Evolutionary conservation across 2,797 vertebrate genomes (phyloP), one percentile per base, ranked within the genome.

Genomic region (Enteromius unitaeniatus): DNA sequence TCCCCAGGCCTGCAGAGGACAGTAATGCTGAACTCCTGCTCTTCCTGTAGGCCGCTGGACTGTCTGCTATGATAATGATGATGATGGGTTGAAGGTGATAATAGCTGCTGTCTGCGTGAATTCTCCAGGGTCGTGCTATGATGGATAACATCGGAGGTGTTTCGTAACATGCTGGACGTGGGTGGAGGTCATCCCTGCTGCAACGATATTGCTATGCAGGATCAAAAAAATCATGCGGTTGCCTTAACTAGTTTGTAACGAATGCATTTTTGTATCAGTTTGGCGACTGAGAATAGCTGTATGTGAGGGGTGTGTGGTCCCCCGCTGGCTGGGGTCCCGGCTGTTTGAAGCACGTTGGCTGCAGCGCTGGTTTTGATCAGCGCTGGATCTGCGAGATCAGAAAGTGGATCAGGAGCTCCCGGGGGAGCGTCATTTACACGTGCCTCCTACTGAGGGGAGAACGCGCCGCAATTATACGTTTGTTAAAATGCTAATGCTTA

Each of bases 381-480:
- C 86, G 90, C 88, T 90, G 92, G 93, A 90, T 93, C 89, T 91
- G 85, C 88, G 89, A 91, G 92, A 94, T 94, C 93, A 94, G 92
- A 93, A 93, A 94, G 92, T 94, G 93, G 92, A 94, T 94, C 93
- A 94, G 88, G 92, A 90, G 85, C 92, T 93, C 93, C 92, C 91
- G 3, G 88, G 93, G 91, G 93, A 93, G 90, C 76, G 89, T 87
- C 93, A 91, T 93, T 94, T 94, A 95, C 45, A 91, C 88, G 90
- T 88, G 92, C 91, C 92, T 92, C 91, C 92, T 91, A 90, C 91
- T 60, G 88, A 90, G 91, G 91, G 92, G 90, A 92, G 88, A 90
- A 90, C 23, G 89, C 83, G 87, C 93, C 82, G 88, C 93, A 93
- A 93, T 94, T 94, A 93, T 91, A 91, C 91, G 89, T 93, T 92